These are phyloP conservation scores for Schizaphis graminum DNA, from an alignment of 2,888 invertebrate species.

Conservation along the genomic window DNA sequence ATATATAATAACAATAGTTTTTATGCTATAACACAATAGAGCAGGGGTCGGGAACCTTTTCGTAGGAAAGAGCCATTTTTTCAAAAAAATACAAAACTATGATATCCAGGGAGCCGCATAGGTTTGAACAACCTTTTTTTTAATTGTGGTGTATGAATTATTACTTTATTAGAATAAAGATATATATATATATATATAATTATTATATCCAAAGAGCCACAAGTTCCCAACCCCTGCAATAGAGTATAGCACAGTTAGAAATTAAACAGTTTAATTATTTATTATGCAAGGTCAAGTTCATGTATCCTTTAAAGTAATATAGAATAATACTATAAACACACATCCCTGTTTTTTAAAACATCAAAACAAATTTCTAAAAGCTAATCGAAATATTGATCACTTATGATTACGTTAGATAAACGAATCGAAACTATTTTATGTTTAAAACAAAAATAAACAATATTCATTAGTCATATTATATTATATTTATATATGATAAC, in stretches of 20 bases:
- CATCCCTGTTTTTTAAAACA: not conserved
- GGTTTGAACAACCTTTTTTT: too few species aligned
- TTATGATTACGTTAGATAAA: not conserved
- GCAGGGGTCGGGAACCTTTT: too few species aligned
- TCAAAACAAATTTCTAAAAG: not conserved
- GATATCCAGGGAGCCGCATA: too few species aligned
- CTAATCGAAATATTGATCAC: not conserved
- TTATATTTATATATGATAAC: not conserved
- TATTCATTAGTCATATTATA: not conserved
- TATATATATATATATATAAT: too few species aligned
- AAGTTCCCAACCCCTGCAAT: too few species aligned
- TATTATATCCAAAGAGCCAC: too few species aligned
- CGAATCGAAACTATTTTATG: not conserved
- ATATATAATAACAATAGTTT: not conserved
- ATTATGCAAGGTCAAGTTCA: slow-evolving; percentile 11
- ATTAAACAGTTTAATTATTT: not conserved
- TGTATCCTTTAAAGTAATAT: not conserved
- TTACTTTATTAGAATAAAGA: too few species aligned
- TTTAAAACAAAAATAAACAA: not conserved
- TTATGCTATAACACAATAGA: not conserved
- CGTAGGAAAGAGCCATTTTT: too few species aligned
- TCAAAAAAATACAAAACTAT: too few species aligned
- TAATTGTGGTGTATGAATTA: too few species aligned
- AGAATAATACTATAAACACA: not conserved
- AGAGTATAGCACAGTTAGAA: not conserved